These are phyloP conservation scores for Sterrhoptilus dennistouni DNA, from an alignment of 2,113 vertebrate genomes.

Conservation along the genomic window DNA sequence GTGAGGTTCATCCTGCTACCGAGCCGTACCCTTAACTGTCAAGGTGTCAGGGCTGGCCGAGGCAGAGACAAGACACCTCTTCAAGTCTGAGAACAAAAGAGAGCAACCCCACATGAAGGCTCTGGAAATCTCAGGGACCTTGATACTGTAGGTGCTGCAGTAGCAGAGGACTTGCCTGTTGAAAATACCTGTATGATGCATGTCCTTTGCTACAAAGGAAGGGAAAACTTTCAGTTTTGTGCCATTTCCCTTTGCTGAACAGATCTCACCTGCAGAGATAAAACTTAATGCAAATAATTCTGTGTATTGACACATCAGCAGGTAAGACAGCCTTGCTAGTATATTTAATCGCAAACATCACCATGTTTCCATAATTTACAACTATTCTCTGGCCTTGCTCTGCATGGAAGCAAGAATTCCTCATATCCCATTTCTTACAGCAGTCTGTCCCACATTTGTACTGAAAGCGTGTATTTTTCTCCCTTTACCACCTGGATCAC, in stretches of 20 bases:
- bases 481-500: background rate
- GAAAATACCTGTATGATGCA: background rate
- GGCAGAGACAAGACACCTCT: no score
- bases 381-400: background rate
- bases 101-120: background rate
- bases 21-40: no score
- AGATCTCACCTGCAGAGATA: background rate
- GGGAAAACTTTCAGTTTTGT: background rate
- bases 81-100: background rate
- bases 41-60: no score
- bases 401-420: background rate
- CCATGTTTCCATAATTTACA: background rate
- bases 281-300: background rate
- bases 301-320: background rate
- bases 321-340: background rate
- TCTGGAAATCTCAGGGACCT: background rate
- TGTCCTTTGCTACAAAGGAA: background rate
- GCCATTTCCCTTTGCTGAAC: background rate
- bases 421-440: background rate
- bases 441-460: background rate
- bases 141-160: background rate
- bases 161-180: background rate
- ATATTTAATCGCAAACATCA: background rate
- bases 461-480: background rate
- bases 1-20: no score